A percentile compares a stretch with the other conserved stretches of the same genome.
Conservation (phyloP, 2,113 vertebrate genomes). For the Podarcis cretensis region DNA sequence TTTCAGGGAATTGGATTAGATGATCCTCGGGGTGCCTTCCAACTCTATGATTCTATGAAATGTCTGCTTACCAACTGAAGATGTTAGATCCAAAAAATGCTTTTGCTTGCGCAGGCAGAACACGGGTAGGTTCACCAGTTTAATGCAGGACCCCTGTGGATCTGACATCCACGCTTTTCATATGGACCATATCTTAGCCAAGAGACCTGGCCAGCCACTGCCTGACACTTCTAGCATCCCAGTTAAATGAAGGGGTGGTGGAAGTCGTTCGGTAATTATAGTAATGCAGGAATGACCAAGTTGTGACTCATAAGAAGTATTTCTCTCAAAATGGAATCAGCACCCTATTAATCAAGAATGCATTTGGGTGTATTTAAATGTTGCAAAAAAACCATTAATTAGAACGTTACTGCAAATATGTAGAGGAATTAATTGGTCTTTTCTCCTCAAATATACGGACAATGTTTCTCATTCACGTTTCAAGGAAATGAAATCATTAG, state of each 20-base stretch:
- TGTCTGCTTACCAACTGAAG: background rate
- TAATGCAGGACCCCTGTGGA: background rate
- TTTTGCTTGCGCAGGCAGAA: background rate
- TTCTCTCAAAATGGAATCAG: constrained; percentile 10
- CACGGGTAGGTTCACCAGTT: background rate
- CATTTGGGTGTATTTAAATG: background rate
- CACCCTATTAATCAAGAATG: background rate
- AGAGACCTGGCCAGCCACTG: background rate
- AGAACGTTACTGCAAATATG: background rate
- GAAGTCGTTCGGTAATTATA: background rate
- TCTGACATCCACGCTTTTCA: background rate
- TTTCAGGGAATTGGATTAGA: too few species aligned
- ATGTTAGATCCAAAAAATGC: background rate
- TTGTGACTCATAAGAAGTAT: constrained; percentile 13
- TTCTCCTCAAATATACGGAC: background rate
- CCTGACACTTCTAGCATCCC: background rate
- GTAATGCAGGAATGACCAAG: background rate
- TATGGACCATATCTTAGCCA: background rate
- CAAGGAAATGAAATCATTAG: background rate
- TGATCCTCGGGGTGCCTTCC: too few species aligned
- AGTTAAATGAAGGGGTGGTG: background rate
- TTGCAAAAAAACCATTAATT: background rate
- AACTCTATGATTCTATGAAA: background rate
- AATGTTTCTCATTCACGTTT: background rate
- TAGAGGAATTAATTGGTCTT: background rate